A percentile compares a stretch with the other conserved stretches of the same genome.
Conservation (phyloP, 53 echinoderm and acorn worm species). For the Arbacia lixula region DNA sequence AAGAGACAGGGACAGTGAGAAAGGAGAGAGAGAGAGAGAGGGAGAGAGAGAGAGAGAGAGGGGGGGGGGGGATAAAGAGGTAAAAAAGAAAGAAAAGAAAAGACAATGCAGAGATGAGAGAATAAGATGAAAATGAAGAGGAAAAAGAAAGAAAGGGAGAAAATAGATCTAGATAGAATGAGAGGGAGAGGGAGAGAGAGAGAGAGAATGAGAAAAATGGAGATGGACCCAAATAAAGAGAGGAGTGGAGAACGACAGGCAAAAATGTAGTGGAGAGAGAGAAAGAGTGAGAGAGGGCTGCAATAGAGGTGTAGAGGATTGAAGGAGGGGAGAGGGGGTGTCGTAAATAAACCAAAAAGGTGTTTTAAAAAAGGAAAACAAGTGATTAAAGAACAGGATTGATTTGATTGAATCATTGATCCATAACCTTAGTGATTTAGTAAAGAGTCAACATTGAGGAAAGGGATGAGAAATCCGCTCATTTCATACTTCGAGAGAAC, state of each 20-base stretch:
- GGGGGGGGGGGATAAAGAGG: background rate
- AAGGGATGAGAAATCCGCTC: too few species aligned
- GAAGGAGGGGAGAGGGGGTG: too few species aligned
- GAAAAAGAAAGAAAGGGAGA: background rate
- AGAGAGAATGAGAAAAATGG: background rate
- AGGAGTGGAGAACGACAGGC: background rate
- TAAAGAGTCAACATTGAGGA: too few species aligned
- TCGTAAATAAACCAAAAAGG: too few species aligned
- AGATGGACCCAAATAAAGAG: background rate
- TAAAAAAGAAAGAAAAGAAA: background rate
- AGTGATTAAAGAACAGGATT: too few species aligned
- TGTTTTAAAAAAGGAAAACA: too few species aligned
- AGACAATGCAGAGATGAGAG: background rate
- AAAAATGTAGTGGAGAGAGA: background rate
- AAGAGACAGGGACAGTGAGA: background rate
- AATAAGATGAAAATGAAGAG: background rate
- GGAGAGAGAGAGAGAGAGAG: background rate
- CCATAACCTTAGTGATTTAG: too few species aligned
- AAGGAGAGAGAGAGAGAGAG: background rate
- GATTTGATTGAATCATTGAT: too few species aligned
- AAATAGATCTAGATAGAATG: constrained; percentile 11
- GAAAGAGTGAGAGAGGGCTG: background rate
- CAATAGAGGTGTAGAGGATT: too few species aligned
- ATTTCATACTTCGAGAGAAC: too few species aligned
- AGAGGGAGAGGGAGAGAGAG: background rate